Base-by-base conservation (phyloP, 2,113 vertebrate genomes). In the Centrocercus urophasianus region DNA sequence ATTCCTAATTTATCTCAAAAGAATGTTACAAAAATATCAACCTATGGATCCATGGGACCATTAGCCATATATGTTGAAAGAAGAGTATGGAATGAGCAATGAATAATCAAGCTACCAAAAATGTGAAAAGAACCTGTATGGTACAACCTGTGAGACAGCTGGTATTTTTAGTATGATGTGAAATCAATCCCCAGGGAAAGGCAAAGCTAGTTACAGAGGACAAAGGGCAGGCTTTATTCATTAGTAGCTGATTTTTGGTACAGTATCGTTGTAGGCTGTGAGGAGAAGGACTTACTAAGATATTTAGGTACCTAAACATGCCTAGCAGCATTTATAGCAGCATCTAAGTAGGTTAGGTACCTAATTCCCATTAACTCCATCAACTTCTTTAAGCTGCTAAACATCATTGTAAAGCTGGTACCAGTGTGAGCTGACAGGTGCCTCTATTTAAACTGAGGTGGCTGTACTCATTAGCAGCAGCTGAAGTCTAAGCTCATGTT, bases 291-390 rank as follows among this genome's bases (percentile, higher is more conserved):
- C 83, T 95, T 94, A 60, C 90, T 64, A 56, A 95, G 95, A 86
- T 94, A 88, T 94, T 96, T 96, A 94, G 88, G 86, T 88, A 94
- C 86, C 92, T 96, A 95, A 93, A 93, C 93, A 88, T 45, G 86
- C 86, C 95, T 56, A 86, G 92, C 72, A 88, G 96, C 95, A 96
- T 96, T 96, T 96, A 96, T 96, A 96, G 95, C 76, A 94, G 88
- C 92, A 86, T 61, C 86, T 96, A 96, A 96, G 96, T 61, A 94
- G 96, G 95, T 95, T 96, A 96, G 91, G 84, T 96, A 81, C 96
- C 93, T 96, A 96, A 96, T 94, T 84, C 96, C 95, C 86, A 87
- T 92, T 96, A 96, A 95, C 92, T 86, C 86, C 95, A 87, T 25
- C 38, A 86, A 71, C 6, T 43, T 63, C 48, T 69, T 92, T 95